Evolutionary conservation across 2,113 vertebrate species (phyloP).

Genomic region (Cervus canadensis): DNA sequence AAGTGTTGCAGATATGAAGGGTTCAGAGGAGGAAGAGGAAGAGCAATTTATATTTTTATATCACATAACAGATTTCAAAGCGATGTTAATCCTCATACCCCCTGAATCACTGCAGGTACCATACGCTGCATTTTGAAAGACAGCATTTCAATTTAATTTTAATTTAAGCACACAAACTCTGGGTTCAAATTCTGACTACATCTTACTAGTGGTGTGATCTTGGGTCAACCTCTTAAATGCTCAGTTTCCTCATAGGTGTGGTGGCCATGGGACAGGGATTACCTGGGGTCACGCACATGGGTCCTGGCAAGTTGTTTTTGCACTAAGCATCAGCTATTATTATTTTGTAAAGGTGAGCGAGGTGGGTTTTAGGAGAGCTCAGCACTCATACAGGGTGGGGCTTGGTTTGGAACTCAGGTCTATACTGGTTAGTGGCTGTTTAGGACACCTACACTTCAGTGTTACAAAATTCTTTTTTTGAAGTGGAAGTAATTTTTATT

Average conservation of each 20-base stretch:
- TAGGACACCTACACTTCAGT: not conserved
- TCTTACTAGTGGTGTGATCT: not conserved
- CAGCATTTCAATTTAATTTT: not conserved
- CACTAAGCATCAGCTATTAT: not conserved
- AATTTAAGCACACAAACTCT: not conserved
- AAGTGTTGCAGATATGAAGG: not conserved
- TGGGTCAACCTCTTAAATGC: not conserved
- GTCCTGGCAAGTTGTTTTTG: not conserved
- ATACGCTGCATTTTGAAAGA: not conserved
- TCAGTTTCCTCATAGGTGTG: not conserved
- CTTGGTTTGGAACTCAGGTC: not conserved
- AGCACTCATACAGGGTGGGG: rapidly evolving
- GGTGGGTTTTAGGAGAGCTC: not conserved
- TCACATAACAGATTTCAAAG: not conserved
- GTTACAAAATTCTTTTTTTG: not conserved
- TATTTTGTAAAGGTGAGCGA: too few relatives aligned
- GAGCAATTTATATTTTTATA: not conserved
- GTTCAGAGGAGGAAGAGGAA: not conserved
- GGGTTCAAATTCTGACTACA: not conserved
- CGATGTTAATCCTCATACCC: not conserved
- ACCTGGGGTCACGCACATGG: too few relatives aligned
- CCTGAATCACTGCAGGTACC: not conserved
- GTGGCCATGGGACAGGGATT: not conserved
- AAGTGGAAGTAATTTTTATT: not conserved
- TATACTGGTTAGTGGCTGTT: not conserved